phyloP scores from a whole-genome alignment of 2,797 vertebrate genomes.

The Manis crassicaudata region DNA sequence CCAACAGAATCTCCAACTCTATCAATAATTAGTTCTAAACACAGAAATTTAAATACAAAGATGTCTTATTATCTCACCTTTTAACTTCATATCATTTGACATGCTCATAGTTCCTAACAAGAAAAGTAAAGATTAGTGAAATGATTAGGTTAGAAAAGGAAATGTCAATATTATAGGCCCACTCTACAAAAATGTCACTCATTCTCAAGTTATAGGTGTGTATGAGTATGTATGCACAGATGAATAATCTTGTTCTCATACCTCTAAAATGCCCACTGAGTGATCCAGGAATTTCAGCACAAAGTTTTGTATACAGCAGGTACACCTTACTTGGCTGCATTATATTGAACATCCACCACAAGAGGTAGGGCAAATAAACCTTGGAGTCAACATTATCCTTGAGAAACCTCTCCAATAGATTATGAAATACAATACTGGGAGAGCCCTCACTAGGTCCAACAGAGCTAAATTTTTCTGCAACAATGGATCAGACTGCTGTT shows the following conservation, averaged over 20 bases:
- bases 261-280: not conserved
- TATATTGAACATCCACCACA: not conserved
- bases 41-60: slow-evolving; percentile 40
- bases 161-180: not conserved
- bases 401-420: not conserved
- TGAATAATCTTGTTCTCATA: not conserved
- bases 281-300: not conserved
- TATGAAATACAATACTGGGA: not conserved
- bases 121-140: slow-evolving; percentile 2
- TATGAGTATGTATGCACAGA: not conserved
- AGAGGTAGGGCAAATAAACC: not conserved
- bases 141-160: slow-evolving; percentile 15
- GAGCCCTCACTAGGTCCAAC: not conserved
- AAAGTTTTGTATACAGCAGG: not conserved
- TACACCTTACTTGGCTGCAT: not conserved
- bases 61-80: slow-evolving; percentile 11
- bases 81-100: slow-evolving; percentile 16
- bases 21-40: slow-evolving; percentile 8
- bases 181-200: not conserved
- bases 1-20: not conserved
- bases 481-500: not conserved
- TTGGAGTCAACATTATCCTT: not conserved
- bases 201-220: not conserved
- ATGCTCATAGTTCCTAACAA: not conserved
- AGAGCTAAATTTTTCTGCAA: not conserved